These are phyloP conservation scores for Tenrec ecaudatus DNA, from an alignment of 2,113 vertebrate genomes.

Conservation along the genomic window DNA sequence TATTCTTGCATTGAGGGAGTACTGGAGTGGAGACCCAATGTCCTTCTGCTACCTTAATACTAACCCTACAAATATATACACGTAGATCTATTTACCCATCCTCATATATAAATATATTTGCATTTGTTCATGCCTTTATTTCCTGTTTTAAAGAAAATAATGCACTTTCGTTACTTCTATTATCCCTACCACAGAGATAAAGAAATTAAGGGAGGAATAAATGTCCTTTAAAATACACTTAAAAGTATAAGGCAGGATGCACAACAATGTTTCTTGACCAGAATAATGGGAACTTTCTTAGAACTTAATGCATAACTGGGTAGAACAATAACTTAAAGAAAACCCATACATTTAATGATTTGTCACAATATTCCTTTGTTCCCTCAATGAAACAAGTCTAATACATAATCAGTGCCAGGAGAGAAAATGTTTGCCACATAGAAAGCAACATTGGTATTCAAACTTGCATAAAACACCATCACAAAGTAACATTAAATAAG, in stretches of 20 bases:
- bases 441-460: not conserved
- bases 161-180: not conserved
- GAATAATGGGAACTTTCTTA: not conserved
- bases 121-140: no score
- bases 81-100: no score
- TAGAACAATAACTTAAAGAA: not conserved
- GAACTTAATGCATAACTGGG: not conserved
- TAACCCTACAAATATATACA: no score
- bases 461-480: not conserved
- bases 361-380: no score
- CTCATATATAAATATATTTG: no score
- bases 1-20: no score
- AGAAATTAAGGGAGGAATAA: constrained; percentile 2
- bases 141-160: not conserved
- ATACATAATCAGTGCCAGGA: not conserved
- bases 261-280: not conserved
- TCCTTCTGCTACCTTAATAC: no score
- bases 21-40: no score
- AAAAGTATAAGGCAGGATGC: not conserved
- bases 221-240: not conserved
- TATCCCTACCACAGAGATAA: not conserved
- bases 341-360: not conserved
- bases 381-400: not conserved
- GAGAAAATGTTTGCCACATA: not conserved
- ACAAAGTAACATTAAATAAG: not conserved